phyloP scores from a whole-genome alignment of 2,888 invertebrate species.

The Chloroclysta siterata region DNA sequence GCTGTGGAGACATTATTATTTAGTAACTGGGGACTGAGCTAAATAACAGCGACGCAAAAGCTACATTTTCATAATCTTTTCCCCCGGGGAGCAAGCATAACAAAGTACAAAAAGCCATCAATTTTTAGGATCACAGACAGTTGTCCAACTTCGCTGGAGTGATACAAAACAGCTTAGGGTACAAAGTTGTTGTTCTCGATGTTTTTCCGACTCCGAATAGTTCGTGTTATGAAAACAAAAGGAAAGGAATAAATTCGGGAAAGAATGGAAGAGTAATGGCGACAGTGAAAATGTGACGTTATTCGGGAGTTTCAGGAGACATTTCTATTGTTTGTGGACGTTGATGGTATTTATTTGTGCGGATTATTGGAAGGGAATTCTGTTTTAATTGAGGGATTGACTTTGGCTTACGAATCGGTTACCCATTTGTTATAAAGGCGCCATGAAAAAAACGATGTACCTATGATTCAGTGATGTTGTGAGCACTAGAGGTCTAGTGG shows the following conservation, averaged over 20 bases:
- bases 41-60: conserved; percentile 9
- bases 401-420: neutral
- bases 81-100: conserved; percentile 15
- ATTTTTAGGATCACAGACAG: conserved; percentile 42
- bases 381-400: conserved; percentile 10
- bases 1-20: neutral
- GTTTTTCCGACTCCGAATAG: conserved; percentile 28
- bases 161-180: conserved; percentile 43
- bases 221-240: conserved; percentile 39
- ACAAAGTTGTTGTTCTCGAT: conserved; percentile 39
- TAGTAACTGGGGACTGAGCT: neutral
- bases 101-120: conserved; percentile 32
- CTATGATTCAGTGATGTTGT: too few species aligned
- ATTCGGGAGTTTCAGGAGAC: conserved; percentile 18
- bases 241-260: conserved; percentile 35
- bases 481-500: too few species aligned
- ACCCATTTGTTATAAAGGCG: too few species aligned
- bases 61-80: conserved; percentile 25
- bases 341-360: conserved; percentile 15
- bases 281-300: conserved; percentile 26
- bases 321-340: conserved; percentile 19
- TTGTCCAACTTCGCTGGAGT: conserved; percentile 35
- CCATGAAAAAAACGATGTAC: too few species aligned
- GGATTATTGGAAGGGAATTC: conserved; percentile 11
- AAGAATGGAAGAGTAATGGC: conserved; percentile 33